A percentile compares a stretch with the other conserved stretches of the same genome.
phyloP scores from a whole-genome alignment of 2,113 vertebrate genomes.

The Pyrgilauda ruficollis region DNA sequence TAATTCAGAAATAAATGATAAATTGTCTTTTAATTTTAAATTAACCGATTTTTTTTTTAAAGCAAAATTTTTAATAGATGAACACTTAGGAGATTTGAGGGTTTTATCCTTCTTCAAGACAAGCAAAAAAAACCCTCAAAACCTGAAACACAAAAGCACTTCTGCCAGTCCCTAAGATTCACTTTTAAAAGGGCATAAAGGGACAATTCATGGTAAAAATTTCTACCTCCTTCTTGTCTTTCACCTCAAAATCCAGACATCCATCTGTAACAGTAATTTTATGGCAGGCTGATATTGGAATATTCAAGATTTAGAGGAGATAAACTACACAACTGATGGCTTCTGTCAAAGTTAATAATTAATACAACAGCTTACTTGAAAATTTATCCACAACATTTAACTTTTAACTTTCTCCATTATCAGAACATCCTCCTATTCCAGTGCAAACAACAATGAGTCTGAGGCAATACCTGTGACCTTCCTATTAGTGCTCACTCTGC shows the following conservation, averaged over 20 bases:
- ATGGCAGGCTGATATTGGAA: background rate
- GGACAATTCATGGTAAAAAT: rapidly evolving
- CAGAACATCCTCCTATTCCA: background rate
- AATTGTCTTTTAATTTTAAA: background rate
- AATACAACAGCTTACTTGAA: background rate
- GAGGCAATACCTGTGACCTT: background rate
- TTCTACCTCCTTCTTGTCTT: background rate
- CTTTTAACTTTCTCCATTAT: background rate
- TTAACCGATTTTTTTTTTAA: background rate
- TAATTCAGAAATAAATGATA: background rate
- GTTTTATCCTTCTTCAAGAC: background rate
- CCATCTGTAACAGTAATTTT: background rate
- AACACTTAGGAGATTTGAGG: background rate
- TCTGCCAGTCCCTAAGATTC: background rate
- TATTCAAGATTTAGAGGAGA: background rate
- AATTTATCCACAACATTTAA: background rate
- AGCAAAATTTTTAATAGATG: background rate
- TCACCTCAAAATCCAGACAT: background rate
- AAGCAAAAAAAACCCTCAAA: rapidly evolving
- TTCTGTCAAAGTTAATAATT: background rate
- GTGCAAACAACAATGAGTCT: background rate
- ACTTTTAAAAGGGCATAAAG: rapidly evolving
- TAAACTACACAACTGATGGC: background rate
- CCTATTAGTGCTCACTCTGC: background rate
- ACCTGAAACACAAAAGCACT: background rate